Conservation (phyloP, 2,888 invertebrate species). For the Unio pictorum region DNA sequence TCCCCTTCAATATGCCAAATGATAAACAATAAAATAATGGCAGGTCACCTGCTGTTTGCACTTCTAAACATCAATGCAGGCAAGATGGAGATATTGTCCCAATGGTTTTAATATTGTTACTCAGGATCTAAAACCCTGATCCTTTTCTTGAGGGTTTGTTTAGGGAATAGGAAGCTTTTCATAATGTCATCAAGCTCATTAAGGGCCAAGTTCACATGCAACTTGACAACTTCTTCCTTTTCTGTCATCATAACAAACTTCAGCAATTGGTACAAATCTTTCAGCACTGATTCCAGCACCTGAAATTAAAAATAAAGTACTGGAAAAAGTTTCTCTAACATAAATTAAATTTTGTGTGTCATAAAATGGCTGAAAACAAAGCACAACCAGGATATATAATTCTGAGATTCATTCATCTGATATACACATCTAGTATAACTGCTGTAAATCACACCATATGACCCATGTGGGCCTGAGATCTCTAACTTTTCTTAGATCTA, state of each 20-base stretch:
- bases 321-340: too few relatives aligned
- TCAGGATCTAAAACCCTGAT: constrained; percentile 72
- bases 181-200: constrained; percentile 84
- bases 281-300: constrained; percentile 79
- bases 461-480: too few relatives aligned
- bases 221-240: constrained; percentile 80
- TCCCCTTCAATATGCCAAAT: too few relatives aligned
- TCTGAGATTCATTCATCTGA: too few relatives aligned
- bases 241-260: constrained; percentile 79
- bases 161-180: constrained; percentile 77
- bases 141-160: constrained; percentile 76
- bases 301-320: constrained; percentile 50
- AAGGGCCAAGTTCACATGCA: constrained; percentile 84
- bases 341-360: too few relatives aligned
- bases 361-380: too few relatives aligned
- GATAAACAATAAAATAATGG: too few relatives aligned
- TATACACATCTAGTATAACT: too few relatives aligned
- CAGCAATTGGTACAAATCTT: constrained; percentile 81
- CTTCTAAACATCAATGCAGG: not conserved
- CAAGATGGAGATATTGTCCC: not conserved
- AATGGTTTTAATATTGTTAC: constrained; percentile 70
- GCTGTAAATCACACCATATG: too few relatives aligned
- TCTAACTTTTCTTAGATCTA: too few relatives aligned
- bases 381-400: too few relatives aligned
- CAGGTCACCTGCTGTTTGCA: too few relatives aligned